Evolutionary conservation across 2,888 invertebrate genomes (phyloP).

Genomic region (Synanthedon andrenaeformis): DNA sequence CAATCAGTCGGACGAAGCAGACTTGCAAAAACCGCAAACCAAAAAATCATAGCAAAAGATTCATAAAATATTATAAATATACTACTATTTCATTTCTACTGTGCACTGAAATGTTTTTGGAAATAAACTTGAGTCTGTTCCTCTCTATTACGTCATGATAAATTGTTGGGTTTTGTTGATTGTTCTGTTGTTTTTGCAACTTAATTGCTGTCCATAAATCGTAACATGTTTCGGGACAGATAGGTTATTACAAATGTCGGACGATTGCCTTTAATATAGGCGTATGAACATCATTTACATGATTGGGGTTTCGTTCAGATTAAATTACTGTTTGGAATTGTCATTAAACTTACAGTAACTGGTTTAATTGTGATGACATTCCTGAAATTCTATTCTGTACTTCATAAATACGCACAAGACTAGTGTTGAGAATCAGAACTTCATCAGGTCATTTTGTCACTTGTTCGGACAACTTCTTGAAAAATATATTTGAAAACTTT

Average conservation of each 20-base stretch:
- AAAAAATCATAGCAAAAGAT: no score
- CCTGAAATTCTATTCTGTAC: no score
- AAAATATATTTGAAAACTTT: no score
- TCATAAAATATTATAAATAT: not conserved
- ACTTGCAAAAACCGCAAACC: no score
- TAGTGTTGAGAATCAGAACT: no score
- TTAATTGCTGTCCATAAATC: not conserved
- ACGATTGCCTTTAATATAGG: not conserved
- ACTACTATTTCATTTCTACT: not conserved
- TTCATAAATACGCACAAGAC: no score
- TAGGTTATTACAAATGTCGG: not conserved
- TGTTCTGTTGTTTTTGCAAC: not conserved
- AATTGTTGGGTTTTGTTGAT: slow-evolving; percentile 13
- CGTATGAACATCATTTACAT: not conserved
- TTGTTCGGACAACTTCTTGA: no score
- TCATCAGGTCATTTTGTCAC: no score
- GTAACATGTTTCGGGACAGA: not conserved
- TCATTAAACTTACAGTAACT: no score
- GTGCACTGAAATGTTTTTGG: slow-evolving; percentile 5
- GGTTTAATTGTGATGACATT: no score
- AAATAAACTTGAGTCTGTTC: slow-evolving; percentile 3
- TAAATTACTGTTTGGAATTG: not conserved
- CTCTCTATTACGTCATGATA: slow-evolving; percentile 18
- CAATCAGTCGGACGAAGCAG: no score
- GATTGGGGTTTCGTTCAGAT: not conserved